A percentile compares a stretch with the other conserved stretches of the same genome.
phyloP scores from a whole-genome alignment of 2,797 vertebrate genomes.

The Liparis tanakae region DNA sequence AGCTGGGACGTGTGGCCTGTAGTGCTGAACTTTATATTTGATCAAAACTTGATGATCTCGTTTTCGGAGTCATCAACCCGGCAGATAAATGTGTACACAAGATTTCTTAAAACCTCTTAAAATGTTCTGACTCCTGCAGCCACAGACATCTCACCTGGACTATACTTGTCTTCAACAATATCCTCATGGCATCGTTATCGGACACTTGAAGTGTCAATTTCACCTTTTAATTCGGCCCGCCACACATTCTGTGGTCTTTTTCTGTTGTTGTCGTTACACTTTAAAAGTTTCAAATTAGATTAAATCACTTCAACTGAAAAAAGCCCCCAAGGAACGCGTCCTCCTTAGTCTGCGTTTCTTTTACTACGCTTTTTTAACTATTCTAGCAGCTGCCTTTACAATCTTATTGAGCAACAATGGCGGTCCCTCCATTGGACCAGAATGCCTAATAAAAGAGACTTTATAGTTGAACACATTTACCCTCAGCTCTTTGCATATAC shows the following conservation, averaged over 20 bases:
- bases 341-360: slow-evolving; percentile 64
- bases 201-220: background rate
- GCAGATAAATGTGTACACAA: no score
- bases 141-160: no score
- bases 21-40: no score
- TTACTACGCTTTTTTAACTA: slow-evolving; percentile 47
- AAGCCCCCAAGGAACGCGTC: slow-evolving; percentile 36
- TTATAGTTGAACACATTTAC: slow-evolving; percentile 75
- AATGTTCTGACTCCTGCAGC: no score
- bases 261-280: background rate
- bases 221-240: background rate
- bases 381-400: slow-evolving; percentile 59
- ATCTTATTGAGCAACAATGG: slow-evolving; percentile 73
- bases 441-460: slow-evolving; percentile 74
- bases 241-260: background rate
- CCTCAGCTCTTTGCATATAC: slow-evolving; percentile 70
- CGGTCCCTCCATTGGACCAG: slow-evolving; percentile 63
- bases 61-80: no score
- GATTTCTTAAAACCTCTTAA: no score
- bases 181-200: no score
- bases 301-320: slow-evolving; percentile 43
- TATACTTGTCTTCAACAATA: no score
- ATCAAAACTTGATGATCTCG: no score
- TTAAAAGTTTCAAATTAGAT: slow-evolving; percentile 43
- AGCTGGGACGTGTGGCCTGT: no score